phyloP scores from a whole-genome alignment of 2,113 vertebrate genomes.

The Calyptommatus sinebrachiatus region DNA sequence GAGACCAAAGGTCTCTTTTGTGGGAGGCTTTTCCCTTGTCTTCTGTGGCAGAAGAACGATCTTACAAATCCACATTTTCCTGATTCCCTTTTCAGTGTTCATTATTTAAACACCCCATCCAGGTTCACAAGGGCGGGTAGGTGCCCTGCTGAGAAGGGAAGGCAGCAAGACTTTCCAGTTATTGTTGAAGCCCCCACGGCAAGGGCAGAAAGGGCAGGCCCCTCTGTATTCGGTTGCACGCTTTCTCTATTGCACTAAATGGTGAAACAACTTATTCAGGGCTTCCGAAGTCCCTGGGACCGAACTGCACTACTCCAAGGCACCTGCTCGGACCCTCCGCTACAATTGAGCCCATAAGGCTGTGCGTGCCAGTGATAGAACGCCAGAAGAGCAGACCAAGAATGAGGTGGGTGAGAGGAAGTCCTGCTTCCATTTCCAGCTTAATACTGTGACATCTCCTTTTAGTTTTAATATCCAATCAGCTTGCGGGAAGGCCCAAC shows the following conservation, averaged over 20 bases:
- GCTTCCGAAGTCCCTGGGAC: constrained; percentile 40
- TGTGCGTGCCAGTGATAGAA: constrained; percentile 4
- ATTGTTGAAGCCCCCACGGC: constrained; percentile 40
- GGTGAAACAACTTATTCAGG: constrained; percentile 43
- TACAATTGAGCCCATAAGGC: constrained; percentile 26
- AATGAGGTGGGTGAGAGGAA: constrained; percentile 50
- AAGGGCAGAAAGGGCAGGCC: neutral
- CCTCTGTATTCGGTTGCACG: constrained; percentile 43
- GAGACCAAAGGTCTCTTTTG: too few species aligned
- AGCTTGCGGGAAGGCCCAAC: constrained; percentile 47
- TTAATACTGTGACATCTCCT: constrained; percentile 73
- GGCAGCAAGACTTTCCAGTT: constrained; percentile 39
- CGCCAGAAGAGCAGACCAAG: constrained; percentile 17
- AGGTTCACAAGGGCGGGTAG: constrained; percentile 36
- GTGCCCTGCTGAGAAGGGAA: constrained; percentile 46
- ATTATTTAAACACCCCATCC: neutral
- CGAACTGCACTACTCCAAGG: constrained; percentile 39
- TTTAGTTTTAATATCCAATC: constrained; percentile 63
- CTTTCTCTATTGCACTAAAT: constrained; percentile 50
- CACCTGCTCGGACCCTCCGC: constrained; percentile 44
- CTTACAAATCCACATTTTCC: neutral
- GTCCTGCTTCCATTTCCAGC: constrained; percentile 61
- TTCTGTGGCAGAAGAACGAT: neutral
- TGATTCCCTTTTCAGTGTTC: neutral
- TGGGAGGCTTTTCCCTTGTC: neutral